Evolutionary conservation across 2,113 vertebrate species (phyloP).

Genomic region (Barnardius zonarius): DNA sequence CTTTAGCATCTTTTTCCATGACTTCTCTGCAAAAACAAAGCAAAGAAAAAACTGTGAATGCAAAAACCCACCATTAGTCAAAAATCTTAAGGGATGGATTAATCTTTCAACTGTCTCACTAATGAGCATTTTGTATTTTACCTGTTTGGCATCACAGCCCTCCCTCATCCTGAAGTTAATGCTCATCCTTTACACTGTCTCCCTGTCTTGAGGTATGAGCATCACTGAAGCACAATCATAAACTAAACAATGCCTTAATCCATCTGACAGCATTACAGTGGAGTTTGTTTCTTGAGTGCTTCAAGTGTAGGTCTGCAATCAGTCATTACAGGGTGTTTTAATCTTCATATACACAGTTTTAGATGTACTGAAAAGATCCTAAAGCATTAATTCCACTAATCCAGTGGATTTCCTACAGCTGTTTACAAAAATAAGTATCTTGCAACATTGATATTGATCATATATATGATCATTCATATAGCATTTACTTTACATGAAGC

Average conservation of each 20-base stretch:
- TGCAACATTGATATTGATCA: not conserved
- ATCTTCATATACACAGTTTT: not conserved
- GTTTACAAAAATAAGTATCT: not conserved
- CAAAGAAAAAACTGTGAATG: slow-evolving; percentile 2
- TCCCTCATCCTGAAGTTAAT: not conserved
- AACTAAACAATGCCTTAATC: not conserved
- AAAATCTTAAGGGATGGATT: not conserved
- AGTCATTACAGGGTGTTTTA: not conserved
- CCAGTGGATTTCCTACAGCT: not conserved
- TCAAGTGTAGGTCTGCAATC: not conserved
- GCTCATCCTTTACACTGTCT: not conserved
- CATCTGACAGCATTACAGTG: not conserved
- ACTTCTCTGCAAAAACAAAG: slow-evolving; percentile 87
- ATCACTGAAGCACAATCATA: not conserved
- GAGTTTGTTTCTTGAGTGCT: not conserved
- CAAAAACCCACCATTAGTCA: not conserved
- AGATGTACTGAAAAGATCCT: not conserved
- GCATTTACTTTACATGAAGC: not conserved
- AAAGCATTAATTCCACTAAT: not conserved
- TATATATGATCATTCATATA: not conserved
- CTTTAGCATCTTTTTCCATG: slow-evolving; percentile 94
- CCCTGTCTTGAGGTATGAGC: not conserved
- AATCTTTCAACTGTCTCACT: not conserved
- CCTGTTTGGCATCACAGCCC: not conserved
- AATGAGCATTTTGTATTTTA: not conserved